Conservation (phyloP, 2,113 vertebrate genomes). For the Ophiodon elongatus region DNA sequence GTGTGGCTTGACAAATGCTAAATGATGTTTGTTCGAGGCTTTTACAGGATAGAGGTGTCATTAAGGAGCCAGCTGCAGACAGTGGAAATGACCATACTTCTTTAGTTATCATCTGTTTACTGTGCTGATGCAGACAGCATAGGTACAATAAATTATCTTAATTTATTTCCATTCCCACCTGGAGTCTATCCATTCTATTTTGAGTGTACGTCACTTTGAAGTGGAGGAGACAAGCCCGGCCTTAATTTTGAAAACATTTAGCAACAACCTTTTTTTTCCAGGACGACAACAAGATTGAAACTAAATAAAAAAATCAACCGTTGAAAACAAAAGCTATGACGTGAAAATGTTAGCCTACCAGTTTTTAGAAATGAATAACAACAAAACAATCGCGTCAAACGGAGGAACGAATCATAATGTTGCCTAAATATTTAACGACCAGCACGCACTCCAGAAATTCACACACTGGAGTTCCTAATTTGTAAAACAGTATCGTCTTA, state of each 20-base stretch:
- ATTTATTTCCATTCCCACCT: neutral
- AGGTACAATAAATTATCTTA: neutral
- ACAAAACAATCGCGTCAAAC: neutral
- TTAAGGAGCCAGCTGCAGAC: conserved; percentile 14
- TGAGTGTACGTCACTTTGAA: neutral
- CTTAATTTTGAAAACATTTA: neutral
- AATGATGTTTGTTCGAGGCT: conserved; percentile 42
- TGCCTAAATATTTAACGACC: neutral
- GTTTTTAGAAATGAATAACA: neutral
- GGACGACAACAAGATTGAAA: neutral
- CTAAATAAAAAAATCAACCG: neutral
- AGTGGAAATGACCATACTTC: neutral
- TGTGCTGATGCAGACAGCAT: neutral
- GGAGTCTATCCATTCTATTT: neutral
- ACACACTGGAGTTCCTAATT: neutral
- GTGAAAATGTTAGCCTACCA: neutral
- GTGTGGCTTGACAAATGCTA: conserved; percentile 39
- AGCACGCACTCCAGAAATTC: neutral
- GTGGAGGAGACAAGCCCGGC: neutral
- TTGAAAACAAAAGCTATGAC: neutral
- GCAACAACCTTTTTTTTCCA: neutral
- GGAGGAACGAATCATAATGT: neutral
- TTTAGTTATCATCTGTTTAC: conserved; percentile 1
- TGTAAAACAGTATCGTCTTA: neutral
- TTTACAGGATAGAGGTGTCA: conserved; percentile 33